Base-by-base conservation (phyloP, 1,140 invertebrate species). In the Trachymyrmex septentrionalis region DNA sequence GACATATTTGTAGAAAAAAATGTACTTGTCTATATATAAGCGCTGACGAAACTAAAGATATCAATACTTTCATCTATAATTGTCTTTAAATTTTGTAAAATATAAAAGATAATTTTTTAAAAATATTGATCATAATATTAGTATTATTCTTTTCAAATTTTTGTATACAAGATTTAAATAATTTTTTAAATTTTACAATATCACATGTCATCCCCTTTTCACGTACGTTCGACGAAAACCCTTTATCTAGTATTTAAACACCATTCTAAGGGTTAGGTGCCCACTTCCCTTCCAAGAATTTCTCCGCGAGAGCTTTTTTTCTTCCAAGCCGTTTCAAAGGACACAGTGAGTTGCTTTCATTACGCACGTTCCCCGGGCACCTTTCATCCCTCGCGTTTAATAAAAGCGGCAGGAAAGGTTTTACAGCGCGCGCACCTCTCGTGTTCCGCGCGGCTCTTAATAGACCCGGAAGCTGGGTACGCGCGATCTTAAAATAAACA, bases 401-500 rank as follows among this genome's bases (percentile, higher is more conserved):
- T 69, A 69, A 66, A 57, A 16, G 69, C 80, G n/a, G 86, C 57
- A 76, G 88, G 57, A 73, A 76, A 78, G 72, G 57, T 50, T 75
- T 87, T 63, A 80, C 44, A 57, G 30, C 19, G 44, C 19, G 44
- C 63, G 63, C 12, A 24, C 48, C 50, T 30, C 27, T 66, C 50
- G 63, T 19, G 61, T 30, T 19, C 16, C 63, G 44, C 61, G 66
- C 27, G 66, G 21, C 38, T 75, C 80, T 84, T 84, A 84, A 84
- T 84, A 84, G 80, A 84, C 80, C 69, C 80, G 80, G 80, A 84
- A 84, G 57, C 55, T 24, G n/a, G 27, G 53, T 84, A 75, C 55
- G 61, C 50, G 63, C 77, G 80, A 75, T 75, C 69, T 75, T 84
- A 84, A 84, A 84, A 84, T 84, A 84, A 84, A 84, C 80, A 84